Evolutionary conservation across 37 sponge, comb jelly and placozoan genomes (phyloP).

Genomic region (Aplysina aerophoba): DNA sequence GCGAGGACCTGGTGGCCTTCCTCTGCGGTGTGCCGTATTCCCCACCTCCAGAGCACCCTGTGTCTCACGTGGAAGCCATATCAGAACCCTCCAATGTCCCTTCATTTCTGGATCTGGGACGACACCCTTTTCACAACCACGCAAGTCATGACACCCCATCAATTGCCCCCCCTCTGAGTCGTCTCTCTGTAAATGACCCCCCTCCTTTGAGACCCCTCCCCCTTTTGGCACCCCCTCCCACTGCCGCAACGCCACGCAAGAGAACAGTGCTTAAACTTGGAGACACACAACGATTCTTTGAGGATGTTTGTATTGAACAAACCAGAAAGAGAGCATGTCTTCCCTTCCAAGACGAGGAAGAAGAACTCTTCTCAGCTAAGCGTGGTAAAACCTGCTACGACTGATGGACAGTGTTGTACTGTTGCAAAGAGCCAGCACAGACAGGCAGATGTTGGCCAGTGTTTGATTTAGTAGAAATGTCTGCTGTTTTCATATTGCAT

Average conservation of each 20-base stretch:
- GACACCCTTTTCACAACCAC: neutral
- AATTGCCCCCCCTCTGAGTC: too few relatives aligned
- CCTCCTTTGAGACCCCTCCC: too few relatives aligned
- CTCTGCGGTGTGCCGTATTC: slow-evolving; percentile 66
- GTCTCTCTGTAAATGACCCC: too few relatives aligned
- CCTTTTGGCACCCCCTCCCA: too few relatives aligned
- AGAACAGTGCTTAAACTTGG: slow-evolving; percentile 7
- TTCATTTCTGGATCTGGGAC: neutral
- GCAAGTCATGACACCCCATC: neutral
- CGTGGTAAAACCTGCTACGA: neutral
- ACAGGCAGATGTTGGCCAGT: too few relatives aligned
- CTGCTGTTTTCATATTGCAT: too few relatives aligned
- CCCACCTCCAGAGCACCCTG: neutral
- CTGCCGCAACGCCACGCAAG: neutral
- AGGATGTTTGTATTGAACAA: slow-evolving; percentile 11
- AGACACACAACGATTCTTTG: slow-evolving; percentile 12
- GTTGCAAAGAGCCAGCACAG: too few relatives aligned
- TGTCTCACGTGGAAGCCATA: too few relatives aligned
- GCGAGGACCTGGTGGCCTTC: slow-evolving; percentile 82
- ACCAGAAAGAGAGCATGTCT: neutral
- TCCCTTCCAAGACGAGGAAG: neutral
- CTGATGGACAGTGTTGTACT: too few relatives aligned
- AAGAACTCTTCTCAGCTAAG: neutral
- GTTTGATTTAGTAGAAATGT: too few relatives aligned
- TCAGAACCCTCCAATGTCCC: too few relatives aligned